Evolutionary conservation across 2,113 vertebrate genomes (phyloP).

Genomic region (Menura novaehollandiae): DNA sequence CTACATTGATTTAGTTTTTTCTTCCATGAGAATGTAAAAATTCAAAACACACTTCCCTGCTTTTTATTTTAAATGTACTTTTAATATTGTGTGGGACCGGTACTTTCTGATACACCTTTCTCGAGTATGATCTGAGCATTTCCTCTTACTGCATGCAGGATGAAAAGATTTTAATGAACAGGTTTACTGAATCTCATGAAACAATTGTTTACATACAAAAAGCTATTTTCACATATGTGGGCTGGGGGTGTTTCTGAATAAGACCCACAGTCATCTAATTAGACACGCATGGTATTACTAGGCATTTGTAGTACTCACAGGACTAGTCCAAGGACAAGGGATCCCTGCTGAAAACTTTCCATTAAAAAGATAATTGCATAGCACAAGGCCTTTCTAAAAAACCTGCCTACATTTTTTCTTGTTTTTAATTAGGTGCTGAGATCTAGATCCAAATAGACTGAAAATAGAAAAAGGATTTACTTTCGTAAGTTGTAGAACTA

Average conservation of each 20-base stretch:
- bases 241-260: not conserved
- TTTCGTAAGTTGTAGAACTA: not conserved
- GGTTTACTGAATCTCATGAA: not conserved
- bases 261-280: not conserved
- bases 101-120: not conserved
- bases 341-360: constrained; percentile 40
- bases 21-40: not conserved
- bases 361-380: constrained; percentile 48
- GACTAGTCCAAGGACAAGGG: not conserved
- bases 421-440: not conserved
- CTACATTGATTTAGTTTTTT: not conserved
- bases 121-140: not conserved
- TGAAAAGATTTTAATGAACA: not conserved
- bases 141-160: not conserved
- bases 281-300: not conserved
- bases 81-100: not conserved
- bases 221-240: not conserved
- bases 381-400: not conserved
- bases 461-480: not conserved
- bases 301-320: not conserved
- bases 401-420: not conserved
- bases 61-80: not conserved
- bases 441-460: not conserved
- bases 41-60: not conserved
- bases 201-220: constrained; percentile 8